Base-by-base conservation (phyloP, 2,888 invertebrate species). In the Eucera pruinosa region DNA sequence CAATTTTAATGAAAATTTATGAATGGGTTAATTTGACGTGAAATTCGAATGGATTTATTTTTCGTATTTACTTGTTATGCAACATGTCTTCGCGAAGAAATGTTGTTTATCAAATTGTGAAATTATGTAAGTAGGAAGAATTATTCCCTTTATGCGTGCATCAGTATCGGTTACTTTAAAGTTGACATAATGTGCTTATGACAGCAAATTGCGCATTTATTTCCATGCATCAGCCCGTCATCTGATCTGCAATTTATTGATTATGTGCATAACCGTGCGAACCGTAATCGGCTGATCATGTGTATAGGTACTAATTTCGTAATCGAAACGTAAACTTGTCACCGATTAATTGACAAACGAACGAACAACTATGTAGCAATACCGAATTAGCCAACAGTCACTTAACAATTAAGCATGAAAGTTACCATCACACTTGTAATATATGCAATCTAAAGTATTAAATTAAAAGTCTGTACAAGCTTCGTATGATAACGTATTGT, bases 291-390 rank as follows among this genome's bases (percentile, higher is more conserved):
- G 60, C 57, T 71, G 70, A 70, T 57, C 70, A 72, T 64, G 71
- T 61, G 73, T 68, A 57, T 64, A 58, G 52, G 68, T 74, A 83
- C 79, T 81, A 77, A 86, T 81, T 69, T 55, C 39, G 60, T 70
- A 77, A 74, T 68, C 73, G 60, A 76, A 65, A 78, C 75, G 80
- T 82, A 81, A 87, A 82, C 70, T 73, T 62, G 60, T 78, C 74
- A 43, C 47, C 65, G 64, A 73, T 79, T 86, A 83, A 84, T 82
- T 80, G 82, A 62, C 62, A 70, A 78, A 70, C 78, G 79, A 82
- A 76, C 74, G 65, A 77, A 71, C 74, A 58, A 71, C 66, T 67
- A 67, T 71, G 6, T 36, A 9, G 78, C 77, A 73, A 65, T 74
- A 58, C 45, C 58, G 23, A 47, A 54, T 66, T 58, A 66, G 47